These are phyloP conservation scores for Mesorhabditis spiculigera DNA, from an alignment of 2,888 invertebrate genomes.

Conservation along the genomic window DNA sequence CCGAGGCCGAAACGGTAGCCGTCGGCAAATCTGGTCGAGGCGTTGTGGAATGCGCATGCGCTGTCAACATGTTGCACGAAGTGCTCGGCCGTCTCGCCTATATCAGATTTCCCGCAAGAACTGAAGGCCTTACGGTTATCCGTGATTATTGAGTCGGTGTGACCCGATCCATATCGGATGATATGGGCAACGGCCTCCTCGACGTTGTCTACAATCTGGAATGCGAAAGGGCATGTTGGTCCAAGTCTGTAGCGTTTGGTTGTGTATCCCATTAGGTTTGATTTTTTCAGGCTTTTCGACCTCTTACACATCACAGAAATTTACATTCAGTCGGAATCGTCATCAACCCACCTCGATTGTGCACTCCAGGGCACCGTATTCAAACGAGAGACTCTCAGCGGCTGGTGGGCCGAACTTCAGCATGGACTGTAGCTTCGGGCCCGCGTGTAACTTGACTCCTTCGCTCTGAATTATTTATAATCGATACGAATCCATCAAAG, in stretches of 20 bases:
- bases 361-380: constrained; percentile 89
- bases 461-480: constrained; percentile 65
- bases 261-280: not conserved
- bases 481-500: no score
- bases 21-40: constrained; percentile 86
- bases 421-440: constrained; percentile 74
- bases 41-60: constrained; percentile 97
- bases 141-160: constrained; percentile 93
- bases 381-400: constrained; percentile 81
- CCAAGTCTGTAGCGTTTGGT: no score
- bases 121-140: constrained; percentile 73
- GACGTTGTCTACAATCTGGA: constrained; percentile 74
- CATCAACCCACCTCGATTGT: constrained; percentile 72
- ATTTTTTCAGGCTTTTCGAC: not conserved
- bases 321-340: not conserved
- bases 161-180: constrained; percentile 88
- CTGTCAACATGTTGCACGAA: constrained; percentile 87
- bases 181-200: constrained; percentile 89
- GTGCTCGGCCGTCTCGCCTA: constrained; percentile 66
- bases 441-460: constrained; percentile 81
- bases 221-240: not conserved
- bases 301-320: not conserved
- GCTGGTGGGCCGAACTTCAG: constrained; percentile 91
- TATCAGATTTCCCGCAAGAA: constrained; percentile 12
- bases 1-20: constrained; percentile 94